Evolutionary conservation across 2,797 vertebrate genomes (phyloP), one percentile per base, ranked within the genome.

Genomic region (Typhlichthys subterraneus): DNA sequence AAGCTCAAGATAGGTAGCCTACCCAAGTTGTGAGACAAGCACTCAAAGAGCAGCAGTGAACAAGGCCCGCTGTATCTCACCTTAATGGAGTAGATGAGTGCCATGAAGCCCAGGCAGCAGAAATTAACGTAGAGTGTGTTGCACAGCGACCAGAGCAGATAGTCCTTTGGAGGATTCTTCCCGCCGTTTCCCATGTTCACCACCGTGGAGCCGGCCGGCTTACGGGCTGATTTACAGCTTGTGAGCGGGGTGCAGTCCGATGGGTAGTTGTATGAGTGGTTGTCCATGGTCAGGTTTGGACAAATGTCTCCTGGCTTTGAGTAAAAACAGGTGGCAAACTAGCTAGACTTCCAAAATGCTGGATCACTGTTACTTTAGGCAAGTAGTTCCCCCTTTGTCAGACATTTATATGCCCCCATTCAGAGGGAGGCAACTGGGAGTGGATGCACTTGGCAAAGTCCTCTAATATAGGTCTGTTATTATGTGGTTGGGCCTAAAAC

Each of bases 21-120:
- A 23, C 19, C 19, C 8, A 38, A 5, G 8, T 5, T 38, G 33
- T 38, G 8, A 51, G 54, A 50, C 6, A 9, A 49, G 15, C 5
- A 15, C 3, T 1, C 11, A 33, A n/a, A 45, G 6, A 54, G 12
- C 58, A 9, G 38, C 12, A 33, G 45, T 51, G 5, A 17, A 15
- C 49, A 53, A 57, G 12, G 1, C 29, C 29, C 47, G 12, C 1
- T 47, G 11, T 7, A 15, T 11, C 88, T 91, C 80, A 94, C 94
- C 93, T 95, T 95, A 76, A 94, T 92, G 58, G 94, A 95, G 81
- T 94, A 95, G 69, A 94, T 68, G 38, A 95, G 91, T 1, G 93
- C 94, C 87, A 94, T 82, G 76, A 95, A 92, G 1, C 94, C 94
- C 72, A 95, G 87, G 84, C 94, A 95, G 87, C 93, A 95, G 85